phyloP scores from a whole-genome alignment of 1,140 invertebrate genomes.

The Monomorium pharaonis region DNA sequence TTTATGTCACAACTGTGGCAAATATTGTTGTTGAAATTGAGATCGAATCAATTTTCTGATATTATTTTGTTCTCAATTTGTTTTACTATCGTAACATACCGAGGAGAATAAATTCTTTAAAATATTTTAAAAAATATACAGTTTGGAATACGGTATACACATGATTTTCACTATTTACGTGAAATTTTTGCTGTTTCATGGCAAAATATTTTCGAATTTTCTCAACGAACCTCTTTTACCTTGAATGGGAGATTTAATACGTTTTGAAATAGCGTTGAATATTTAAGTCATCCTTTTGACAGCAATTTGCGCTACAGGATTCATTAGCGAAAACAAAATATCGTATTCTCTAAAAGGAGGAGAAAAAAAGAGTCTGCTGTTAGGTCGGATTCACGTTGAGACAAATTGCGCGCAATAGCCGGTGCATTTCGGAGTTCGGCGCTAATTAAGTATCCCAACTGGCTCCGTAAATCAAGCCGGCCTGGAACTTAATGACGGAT shows the following conservation, averaged over 20 bases:
- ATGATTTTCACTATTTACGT: background rate
- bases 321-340: conserved; percentile 35
- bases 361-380: background rate
- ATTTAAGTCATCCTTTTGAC: background rate
- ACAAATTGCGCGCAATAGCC: conserved; percentile 18
- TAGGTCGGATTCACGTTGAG: conserved; percentile 4
- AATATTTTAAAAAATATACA: background rate
- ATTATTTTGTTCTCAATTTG: background rate
- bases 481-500: conserved; percentile 21
- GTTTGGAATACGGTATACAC: background rate
- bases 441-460: conserved; percentile 30
- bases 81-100: background rate
- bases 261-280: conserved; percentile 3
- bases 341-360: background rate
- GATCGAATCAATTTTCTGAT: background rate
- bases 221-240: background rate
- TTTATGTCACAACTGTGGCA: background rate
- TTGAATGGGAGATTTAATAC: conserved; percentile 30
- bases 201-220: conserved; percentile 23
- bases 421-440: conserved; percentile 4
- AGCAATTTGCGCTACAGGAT: conserved; percentile 3
- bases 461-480: conserved; percentile 9
- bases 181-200: background rate
- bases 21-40: background rate
- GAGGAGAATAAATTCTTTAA: background rate